Conservation (phyloP, 2,888 invertebrate genomes). For the Syrista parreyssii region DNA sequence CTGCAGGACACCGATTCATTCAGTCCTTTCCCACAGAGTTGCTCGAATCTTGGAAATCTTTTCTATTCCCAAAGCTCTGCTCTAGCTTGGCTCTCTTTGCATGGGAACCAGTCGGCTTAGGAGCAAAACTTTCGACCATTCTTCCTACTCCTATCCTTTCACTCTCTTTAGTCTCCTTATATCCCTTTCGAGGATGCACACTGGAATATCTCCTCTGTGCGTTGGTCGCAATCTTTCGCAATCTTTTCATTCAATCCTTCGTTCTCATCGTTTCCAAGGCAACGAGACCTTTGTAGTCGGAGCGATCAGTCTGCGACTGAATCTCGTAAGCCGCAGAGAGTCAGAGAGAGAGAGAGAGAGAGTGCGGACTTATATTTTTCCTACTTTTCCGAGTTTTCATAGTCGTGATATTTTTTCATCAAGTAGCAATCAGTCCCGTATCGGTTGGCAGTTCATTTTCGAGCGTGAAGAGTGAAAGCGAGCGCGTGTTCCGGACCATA, state of each 20-base stretch:
- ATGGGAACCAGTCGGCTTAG: constrained; percentile 5
- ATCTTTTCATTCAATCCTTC: constrained; percentile 42
- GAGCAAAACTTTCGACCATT: constrained; percentile 18
- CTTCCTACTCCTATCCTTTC: constrained; percentile 13
- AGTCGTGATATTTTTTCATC: not conserved
- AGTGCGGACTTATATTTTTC: not conserved
- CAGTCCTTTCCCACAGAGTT: constrained; percentile 59
- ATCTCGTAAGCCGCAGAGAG: not conserved
- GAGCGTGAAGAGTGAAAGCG: not conserved
- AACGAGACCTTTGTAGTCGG: not conserved
- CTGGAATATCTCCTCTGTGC: constrained; percentile 13
- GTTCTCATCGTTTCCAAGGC: constrained; percentile 7
- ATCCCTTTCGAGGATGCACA: not conserved
- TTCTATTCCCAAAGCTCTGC: constrained; percentile 49
- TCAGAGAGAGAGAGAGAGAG: not conserved
- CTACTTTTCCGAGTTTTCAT: not conserved
- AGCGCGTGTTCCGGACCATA: constrained; percentile 41
- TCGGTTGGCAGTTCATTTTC: constrained; percentile 22
- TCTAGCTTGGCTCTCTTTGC: constrained; percentile 34
- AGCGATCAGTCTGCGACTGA: not conserved
- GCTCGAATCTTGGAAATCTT: constrained; percentile 59
- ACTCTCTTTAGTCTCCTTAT: constrained; percentile 11
- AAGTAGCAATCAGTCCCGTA: constrained; percentile 18
- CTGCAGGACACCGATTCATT: constrained; percentile 50
- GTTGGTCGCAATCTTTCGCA: constrained; percentile 44